Base-by-base conservation (phyloP, 1,140 invertebrate species). In the Drosophila orena region DNA sequence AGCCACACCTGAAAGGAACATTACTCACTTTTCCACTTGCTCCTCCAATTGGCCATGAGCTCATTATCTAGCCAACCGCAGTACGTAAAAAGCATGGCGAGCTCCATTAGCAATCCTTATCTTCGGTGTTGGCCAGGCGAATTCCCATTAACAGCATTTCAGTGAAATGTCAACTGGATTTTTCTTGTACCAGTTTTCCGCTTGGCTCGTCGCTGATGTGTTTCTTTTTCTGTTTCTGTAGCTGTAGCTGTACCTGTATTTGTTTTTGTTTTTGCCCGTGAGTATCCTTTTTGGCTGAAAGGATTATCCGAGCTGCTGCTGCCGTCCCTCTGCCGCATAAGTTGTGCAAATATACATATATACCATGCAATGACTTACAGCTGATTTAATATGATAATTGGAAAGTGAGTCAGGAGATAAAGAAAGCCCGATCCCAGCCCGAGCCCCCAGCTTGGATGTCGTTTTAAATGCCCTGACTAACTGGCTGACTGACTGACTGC, bases 381-480 rank as follows among this genome's bases (percentile, higher is more conserved):
- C 80, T 84, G 80, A 84, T 84, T 84, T 83, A 84, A 84, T 83
- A 84, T 84, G 80, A 79, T 84, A 84, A 84, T 84, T 84, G 80
- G 76, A 71, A 84, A 76, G 71, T 56, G 80, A 74, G 57, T 65
- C 74, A 61, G 61, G 68, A 77, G 73, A 81, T 81, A 81, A 79
- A 64, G 66, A 44, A 22, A n/a, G 11, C 35, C 15, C 37, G 27
- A 8, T 8, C 11, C 47, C 22, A 49, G n/a, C n/a, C n/a, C n/a
- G n/a, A 52, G 56, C 71, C 47, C 47, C 50, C 47, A 44, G 42
- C 69, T n/a, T 20, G 54, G 59, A 70, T 77, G 72, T 81, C 49
- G 68, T 73, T 74, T 78, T 69, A 75, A 83, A 79, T 71, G 75
- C 76, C 79, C 64, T 83, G 7, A 3, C 30, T 8, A 8, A 10